Percentiles rank a stretch among this genome's conserved stretches.
Evolutionary conservation across 2,113 vertebrate species (phyloP).

Genomic region (Paramormyrops kingsleyae): DNA sequence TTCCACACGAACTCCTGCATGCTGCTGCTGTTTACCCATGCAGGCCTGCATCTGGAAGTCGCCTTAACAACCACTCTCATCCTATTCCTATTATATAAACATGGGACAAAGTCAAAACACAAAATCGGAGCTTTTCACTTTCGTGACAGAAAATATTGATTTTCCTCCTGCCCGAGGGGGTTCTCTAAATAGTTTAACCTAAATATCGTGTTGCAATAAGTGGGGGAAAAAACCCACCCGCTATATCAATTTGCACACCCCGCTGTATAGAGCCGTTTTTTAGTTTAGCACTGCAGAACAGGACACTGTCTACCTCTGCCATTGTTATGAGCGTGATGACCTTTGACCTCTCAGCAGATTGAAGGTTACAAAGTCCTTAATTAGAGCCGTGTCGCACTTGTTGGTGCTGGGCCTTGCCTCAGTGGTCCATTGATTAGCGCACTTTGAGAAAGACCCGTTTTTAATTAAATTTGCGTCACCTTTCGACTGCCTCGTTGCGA

Average conservation of each 20-base stretch:
- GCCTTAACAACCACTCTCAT: not conserved
- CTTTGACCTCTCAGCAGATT: not conserved
- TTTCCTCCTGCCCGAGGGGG: not conserved
- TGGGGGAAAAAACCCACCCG: not conserved
- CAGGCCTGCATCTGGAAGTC: not conserved
- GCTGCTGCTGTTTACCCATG: not conserved
- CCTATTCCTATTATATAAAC: not conserved
- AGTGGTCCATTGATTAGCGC: not conserved
- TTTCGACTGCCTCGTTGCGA: not conserved
- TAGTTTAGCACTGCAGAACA: not conserved
- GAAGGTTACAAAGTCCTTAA: slow-evolving; percentile 15
- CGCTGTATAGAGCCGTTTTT: not conserved
- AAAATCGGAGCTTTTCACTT: not conserved
- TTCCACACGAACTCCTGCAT: not conserved
- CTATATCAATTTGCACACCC: not conserved
- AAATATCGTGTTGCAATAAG: not conserved
- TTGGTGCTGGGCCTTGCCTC: not conserved
- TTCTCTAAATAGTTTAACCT: not conserved
- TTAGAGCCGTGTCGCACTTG: slow-evolving; percentile 5
- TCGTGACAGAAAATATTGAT: not conserved
- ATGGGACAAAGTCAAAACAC: not conserved
- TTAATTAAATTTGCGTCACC: slow-evolving; percentile 12
- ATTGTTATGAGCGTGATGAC: not conserved
- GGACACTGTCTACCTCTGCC: not conserved
- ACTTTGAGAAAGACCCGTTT: not conserved